A percentile compares a stretch with the other conserved stretches of the same genome.
These are phyloP conservation scores for Orthosia incerta DNA, from an alignment of 2,888 invertebrate species.

Conservation along the genomic window DNA sequence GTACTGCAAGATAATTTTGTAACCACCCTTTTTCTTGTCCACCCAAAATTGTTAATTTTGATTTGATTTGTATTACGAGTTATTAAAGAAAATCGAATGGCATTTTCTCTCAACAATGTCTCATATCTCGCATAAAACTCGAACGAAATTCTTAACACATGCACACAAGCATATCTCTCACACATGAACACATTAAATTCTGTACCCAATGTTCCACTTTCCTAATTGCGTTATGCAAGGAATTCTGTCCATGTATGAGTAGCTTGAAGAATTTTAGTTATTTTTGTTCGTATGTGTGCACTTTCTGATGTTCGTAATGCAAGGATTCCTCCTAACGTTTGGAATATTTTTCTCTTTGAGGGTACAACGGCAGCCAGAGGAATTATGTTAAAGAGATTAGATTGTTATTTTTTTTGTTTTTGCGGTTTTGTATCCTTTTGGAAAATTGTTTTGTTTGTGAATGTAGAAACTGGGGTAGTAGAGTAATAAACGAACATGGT, in stretches of 20 bases:
- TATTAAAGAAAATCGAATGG: background rate
- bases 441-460: background rate
- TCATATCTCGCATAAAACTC: background rate
- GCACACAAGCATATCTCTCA: conserved; percentile 15
- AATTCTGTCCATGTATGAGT: conserved; percentile 60
- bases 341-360: conserved; percentile 65
- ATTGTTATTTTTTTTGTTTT: background rate
- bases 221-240: conserved; percentile 56
- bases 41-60: too few relatives aligned
- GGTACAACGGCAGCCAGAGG: background rate
- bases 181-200: conserved; percentile 32
- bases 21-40: too few relatives aligned
- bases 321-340: conserved; percentile 60
- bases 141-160: background rate
- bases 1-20: too few relatives aligned
- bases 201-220: conserved; percentile 30
- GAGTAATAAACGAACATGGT: background rate
- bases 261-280: conserved; percentile 61
- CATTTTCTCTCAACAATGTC: too few relatives aligned
- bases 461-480: background rate
- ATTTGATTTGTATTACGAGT: too few relatives aligned
- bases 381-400: conserved; percentile 9
- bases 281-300: conserved; percentile 56
- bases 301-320: conserved; percentile 62
- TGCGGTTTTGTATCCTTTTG: background rate